phyloP scores from a whole-genome alignment of 2,888 invertebrate genomes.

The Melolontha melolontha region DNA sequence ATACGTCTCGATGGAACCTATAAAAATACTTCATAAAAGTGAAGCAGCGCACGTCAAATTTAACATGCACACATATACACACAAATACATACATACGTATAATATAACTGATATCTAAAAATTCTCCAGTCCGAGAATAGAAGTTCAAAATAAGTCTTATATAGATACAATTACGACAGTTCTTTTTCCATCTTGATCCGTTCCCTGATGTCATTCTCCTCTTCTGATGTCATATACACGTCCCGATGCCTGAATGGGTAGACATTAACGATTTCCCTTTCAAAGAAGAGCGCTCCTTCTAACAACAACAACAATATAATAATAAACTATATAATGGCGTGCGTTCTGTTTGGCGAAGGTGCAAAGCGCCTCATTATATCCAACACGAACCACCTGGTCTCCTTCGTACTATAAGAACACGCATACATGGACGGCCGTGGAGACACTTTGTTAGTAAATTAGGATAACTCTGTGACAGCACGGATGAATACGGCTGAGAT shows the following conservation, averaged over 20 bases:
- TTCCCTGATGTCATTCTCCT: slow-evolving; percentile 5
- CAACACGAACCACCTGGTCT: slow-evolving; percentile 60
- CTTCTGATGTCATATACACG: slow-evolving; percentile 12
- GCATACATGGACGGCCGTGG: slow-evolving; percentile 20
- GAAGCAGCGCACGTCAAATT: too few relatives aligned
- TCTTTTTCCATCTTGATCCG: slow-evolving; percentile 1
- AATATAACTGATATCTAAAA: slow-evolving; percentile 12
- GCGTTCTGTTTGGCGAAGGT: slow-evolving; percentile 45
- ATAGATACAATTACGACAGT: slow-evolving; percentile 29
- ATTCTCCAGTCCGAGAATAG: slow-evolving; percentile 24
- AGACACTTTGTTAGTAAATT: slow-evolving; percentile 54
- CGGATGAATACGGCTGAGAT: slow-evolving; percentile 44
- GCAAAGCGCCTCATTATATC: slow-evolving; percentile 58
- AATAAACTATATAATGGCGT: slow-evolving; percentile 17
- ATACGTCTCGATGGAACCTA: too few relatives aligned
- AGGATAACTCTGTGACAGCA: slow-evolving; percentile 55
- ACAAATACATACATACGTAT: too few relatives aligned
- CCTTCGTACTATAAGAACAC: slow-evolving; percentile 16
- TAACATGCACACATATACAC: too few relatives aligned
- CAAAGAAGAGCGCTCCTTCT: slow-evolving; percentile 14
- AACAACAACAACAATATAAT: slow-evolving; percentile 29
- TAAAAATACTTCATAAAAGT: too few relatives aligned
- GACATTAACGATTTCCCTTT: slow-evolving; percentile 34
- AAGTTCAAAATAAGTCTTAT: slow-evolving; percentile 12
- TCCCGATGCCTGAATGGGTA: slow-evolving; percentile 20